Conservation (phyloP, 2,113 vertebrate species). For the Myotis lucifugus region DNA sequence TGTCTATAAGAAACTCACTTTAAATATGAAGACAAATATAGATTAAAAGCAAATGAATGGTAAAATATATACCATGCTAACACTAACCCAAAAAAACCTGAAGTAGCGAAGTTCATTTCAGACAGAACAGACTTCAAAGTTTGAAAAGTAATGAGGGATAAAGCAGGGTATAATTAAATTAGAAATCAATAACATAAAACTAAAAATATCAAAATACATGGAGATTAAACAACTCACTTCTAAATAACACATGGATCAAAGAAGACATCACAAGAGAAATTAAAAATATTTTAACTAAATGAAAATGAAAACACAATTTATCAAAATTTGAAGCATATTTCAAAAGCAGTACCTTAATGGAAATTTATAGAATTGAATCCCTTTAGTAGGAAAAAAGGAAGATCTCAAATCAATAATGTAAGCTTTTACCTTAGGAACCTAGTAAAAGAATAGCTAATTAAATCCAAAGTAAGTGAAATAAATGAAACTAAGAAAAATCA, state of each 20-base stretch:
- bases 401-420: background rate
- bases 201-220: background rate
- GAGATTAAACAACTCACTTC: background rate
- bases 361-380: background rate
- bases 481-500: background rate
- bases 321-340: background rate
- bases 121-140: background rate
- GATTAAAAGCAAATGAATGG: background rate
- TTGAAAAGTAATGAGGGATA: background rate
- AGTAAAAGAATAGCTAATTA: background rate
- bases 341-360: background rate
- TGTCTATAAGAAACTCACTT: background rate
- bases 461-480: background rate
- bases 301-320: background rate
- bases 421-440: background rate
- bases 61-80: background rate
- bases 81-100: background rate
- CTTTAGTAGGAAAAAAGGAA: background rate
- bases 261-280: background rate
- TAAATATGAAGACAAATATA: background rate
- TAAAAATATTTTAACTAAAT: background rate
- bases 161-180: background rate
- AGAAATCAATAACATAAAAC: background rate
- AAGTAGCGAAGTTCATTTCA: background rate
- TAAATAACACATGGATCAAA: background rate